Conservation (phyloP, 2,113 vertebrate genomes). For the Eulacestoma nigropectus region DNA sequence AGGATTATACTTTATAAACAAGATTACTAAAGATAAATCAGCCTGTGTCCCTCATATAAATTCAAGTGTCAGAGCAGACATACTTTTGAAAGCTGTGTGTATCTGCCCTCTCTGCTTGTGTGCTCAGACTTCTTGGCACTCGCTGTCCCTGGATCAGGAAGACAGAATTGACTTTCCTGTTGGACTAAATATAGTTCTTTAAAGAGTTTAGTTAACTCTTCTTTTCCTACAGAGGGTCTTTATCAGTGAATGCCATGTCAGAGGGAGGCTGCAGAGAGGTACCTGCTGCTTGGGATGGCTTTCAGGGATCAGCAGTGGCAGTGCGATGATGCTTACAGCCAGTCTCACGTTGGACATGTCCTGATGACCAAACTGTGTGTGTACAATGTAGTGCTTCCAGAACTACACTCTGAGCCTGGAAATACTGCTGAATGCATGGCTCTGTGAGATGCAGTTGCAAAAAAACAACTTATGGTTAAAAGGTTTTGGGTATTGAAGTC, state of each 20-base stretch:
- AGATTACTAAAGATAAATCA: background rate
- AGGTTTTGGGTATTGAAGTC: background rate
- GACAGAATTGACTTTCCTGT: background rate
- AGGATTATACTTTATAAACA: background rate
- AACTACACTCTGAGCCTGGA: background rate
- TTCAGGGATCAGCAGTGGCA: background rate
- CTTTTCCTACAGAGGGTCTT: background rate
- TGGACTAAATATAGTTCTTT: background rate
- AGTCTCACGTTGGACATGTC: rapidly evolving
- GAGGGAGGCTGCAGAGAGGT: background rate
- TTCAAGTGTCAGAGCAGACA: background rate
- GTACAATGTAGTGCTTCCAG: background rate
- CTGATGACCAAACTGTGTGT: rapidly evolving
- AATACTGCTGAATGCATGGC: background rate
- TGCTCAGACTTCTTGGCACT: background rate
- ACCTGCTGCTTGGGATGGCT: background rate
- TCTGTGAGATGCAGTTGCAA: background rate
- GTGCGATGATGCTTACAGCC: background rate
- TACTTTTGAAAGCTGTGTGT: background rate
- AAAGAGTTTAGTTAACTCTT: background rate
- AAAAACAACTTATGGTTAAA: background rate
- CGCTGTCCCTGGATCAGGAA: background rate
- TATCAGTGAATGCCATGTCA: background rate
- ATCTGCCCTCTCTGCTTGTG: background rate
- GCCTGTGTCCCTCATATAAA: background rate